Conservation (phyloP, 2,797 vertebrate genomes). For the Spea hammondii region DNA sequence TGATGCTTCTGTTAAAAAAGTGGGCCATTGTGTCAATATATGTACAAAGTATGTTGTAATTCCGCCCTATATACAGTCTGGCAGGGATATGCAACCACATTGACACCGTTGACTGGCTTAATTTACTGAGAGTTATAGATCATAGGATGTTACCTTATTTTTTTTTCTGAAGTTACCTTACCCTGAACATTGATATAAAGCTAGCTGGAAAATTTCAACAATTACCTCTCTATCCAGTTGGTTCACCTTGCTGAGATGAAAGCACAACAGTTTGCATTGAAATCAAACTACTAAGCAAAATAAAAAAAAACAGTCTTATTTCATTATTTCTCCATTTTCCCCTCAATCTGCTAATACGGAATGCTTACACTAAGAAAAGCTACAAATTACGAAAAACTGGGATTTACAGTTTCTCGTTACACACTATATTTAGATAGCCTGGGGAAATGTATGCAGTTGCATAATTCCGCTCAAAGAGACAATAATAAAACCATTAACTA, state of each 20-base stretch:
- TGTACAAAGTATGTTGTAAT: not conserved
- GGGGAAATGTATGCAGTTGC: constrained; percentile 1
- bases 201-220: not conserved
- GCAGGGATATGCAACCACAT: too few relatives aligned
- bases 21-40: not conserved
- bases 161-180: too few relatives aligned
- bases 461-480: constrained; percentile 46
- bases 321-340: not conserved
- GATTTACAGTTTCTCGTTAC: constrained; percentile 48
- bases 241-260: not conserved
- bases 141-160: too few relatives aligned
- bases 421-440: constrained; percentile 17
- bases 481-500: constrained; percentile 34
- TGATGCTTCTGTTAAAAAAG: constrained; percentile 22
- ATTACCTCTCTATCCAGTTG: not conserved
- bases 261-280: not conserved
- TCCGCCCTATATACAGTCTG: too few relatives aligned
- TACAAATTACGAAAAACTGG: constrained; percentile 34
- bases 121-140: too few relatives aligned
- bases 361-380: constrained; percentile 29
- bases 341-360: constrained; percentile 24
- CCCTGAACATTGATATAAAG: not conserved
- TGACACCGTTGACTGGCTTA: too few relatives aligned
- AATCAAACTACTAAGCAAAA: constrained; percentile 7
- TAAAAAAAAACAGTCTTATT: not conserved